A percentile compares a stretch with the other conserved stretches of the same genome.
These are phyloP conservation scores for Chouioia cunea DNA, from an alignment of 2,888 invertebrate genomes.

Conservation along the genomic window DNA sequence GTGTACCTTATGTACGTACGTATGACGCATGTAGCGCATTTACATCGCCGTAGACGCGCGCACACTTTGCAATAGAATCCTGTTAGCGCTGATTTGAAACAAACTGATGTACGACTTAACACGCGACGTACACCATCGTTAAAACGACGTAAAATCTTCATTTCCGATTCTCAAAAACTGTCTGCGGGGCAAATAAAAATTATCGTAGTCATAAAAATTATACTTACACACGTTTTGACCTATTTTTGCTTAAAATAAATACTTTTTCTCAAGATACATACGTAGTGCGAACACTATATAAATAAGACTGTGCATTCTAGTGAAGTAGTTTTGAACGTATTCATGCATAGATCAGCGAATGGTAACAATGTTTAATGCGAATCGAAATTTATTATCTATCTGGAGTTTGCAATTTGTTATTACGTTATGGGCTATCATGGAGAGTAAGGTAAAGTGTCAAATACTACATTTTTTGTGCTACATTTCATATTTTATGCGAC, in stretches of 20 bases:
- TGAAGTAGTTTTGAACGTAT: too few species aligned
- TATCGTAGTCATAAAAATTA: slow-evolving; percentile 20
- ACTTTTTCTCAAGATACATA: slow-evolving; percentile 37
- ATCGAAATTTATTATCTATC: background rate
- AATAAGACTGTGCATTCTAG: background rate
- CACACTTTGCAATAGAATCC: too few species aligned
- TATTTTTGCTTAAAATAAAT: slow-evolving; percentile 23
- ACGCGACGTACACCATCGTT: too few species aligned
- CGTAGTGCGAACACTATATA: slow-evolving; percentile 19
- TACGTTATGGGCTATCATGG: slow-evolving; percentile 1
- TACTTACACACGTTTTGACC: slow-evolving; percentile 21
- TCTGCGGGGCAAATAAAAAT: slow-evolving; percentile 19
- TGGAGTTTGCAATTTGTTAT: slow-evolving; percentile 3
- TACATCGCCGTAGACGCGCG: too few species aligned
- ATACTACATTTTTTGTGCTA: too few species aligned
- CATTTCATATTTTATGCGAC: too few species aligned
- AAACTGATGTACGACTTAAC: too few species aligned
- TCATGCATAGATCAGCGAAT: too few species aligned
- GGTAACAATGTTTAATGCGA: background rate
- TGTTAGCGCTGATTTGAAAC: too few species aligned
- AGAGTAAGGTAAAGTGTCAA: slow-evolving; percentile 29
- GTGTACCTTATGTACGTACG: too few species aligned
- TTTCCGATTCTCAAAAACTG: slow-evolving; percentile 11
- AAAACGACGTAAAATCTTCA: too few species aligned
- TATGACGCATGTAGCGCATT: too few species aligned